These are phyloP conservation scores for Hyalella azteca DNA, from an alignment of 2,888 invertebrate species.

Conservation along the genomic window DNA sequence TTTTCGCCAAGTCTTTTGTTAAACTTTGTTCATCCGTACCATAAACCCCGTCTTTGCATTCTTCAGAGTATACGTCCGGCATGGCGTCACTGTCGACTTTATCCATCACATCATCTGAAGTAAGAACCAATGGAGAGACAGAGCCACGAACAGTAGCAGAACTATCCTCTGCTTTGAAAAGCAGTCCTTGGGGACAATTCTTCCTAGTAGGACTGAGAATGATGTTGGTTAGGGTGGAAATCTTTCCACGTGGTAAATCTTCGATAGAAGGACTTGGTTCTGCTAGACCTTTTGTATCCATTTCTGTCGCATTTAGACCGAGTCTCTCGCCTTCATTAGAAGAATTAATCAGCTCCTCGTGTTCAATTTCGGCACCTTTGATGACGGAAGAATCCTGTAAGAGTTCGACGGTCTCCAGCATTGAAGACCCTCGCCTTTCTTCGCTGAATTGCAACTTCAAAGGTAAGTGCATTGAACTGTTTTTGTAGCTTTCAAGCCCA, in stretches of 20 bases:
- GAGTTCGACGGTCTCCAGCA: not conserved
- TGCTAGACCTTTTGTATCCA: not conserved
- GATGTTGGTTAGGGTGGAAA: not conserved
- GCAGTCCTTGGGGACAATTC: not conserved
- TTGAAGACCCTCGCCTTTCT: constrained; percentile 5
- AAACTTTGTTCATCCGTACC: too few relatives aligned
- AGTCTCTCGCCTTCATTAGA: not conserved
- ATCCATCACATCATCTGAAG: too few relatives aligned
- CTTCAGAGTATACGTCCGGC: too few relatives aligned
- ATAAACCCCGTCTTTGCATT: too few relatives aligned
- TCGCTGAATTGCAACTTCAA: constrained; percentile 1
- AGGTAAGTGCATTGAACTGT: not conserved
- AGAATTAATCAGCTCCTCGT: not conserved
- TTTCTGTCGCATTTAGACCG: not conserved
- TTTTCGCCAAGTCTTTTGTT: too few relatives aligned
- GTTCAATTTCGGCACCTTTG: not conserved
- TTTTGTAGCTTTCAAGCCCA: not conserved
- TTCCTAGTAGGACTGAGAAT: not conserved
- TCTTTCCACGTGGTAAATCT: not conserved
- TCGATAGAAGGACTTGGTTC: too few relatives aligned
- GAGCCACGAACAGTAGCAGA: too few relatives aligned
- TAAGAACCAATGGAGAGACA: too few relatives aligned
- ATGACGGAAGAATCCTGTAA: not conserved
- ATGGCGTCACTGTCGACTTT: too few relatives aligned
- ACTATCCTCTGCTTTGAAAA: too few relatives aligned